phyloP scores from a whole-genome alignment of 2,888 invertebrate genomes.

The Apoda limacodes region DNA sequence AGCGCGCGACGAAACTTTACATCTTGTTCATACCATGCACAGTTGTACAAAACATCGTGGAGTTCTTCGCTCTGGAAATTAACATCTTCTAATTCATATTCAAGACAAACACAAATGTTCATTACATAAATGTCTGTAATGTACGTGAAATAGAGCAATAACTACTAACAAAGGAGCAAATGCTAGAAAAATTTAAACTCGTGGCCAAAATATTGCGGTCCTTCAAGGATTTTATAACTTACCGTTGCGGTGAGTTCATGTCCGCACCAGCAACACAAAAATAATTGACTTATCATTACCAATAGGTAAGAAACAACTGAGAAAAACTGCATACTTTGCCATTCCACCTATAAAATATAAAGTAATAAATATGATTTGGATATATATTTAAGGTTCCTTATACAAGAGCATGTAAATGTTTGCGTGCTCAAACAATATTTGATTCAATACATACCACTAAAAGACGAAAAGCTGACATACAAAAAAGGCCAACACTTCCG shows the following conservation, averaged over 20 bases:
- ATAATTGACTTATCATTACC: constrained; percentile 60
- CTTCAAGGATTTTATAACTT: constrained; percentile 16
- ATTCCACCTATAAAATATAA: constrained; percentile 39
- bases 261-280: constrained; percentile 71
- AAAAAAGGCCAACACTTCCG: constrained; percentile 58
- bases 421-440: too few species aligned
- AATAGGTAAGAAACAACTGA: constrained; percentile 46
- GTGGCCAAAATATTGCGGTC: too few species aligned
- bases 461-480: constrained; percentile 53
- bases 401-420: too few species aligned
- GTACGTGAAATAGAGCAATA: too few species aligned
- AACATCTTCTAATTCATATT: too few species aligned
- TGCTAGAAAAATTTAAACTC: too few species aligned
- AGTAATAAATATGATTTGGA: too few species aligned
- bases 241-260: constrained; percentile 59
- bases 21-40: constrained; percentile 65
- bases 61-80: constrained; percentile 47
- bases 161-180: too few species aligned
- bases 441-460: constrained; percentile 33
- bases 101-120: too few species aligned
- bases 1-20: constrained; percentile 48
- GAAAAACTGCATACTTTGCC: constrained; percentile 53
- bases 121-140: too few species aligned
- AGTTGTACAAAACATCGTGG: constrained; percentile 54
- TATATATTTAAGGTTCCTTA: too few species aligned